These are phyloP conservation scores for Zaprionus taronus DNA, from an alignment of 1,140 invertebrate species.

Conservation along the genomic window DNA sequence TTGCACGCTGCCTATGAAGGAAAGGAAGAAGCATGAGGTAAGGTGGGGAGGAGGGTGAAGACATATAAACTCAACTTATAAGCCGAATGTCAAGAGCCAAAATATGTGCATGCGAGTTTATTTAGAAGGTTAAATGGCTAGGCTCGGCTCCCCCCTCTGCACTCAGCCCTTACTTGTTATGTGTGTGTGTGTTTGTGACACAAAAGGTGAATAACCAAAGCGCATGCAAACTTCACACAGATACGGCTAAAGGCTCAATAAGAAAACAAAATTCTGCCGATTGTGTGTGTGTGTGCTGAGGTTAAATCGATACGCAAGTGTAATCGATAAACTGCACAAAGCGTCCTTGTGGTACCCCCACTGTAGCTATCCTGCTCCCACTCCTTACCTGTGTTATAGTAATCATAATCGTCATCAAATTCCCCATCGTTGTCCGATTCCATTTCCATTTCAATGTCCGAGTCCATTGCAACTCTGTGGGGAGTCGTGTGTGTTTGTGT, in stretches of 20 bases:
- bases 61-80: conserved; percentile 39
- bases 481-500: conserved; percentile 10
- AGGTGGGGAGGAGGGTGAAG: not conserved
- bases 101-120: conserved; percentile 31
- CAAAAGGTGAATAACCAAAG: conserved; percentile 79
- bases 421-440: conserved; percentile 75
- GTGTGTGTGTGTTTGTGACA: conserved; percentile 19
- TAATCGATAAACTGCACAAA: conserved; percentile 59
- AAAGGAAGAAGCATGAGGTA: not conserved
- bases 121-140: conserved; percentile 69
- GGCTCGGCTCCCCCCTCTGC: conserved; percentile 13
- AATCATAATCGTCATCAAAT: conserved; percentile 74
- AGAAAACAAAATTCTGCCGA: conserved; percentile 25
- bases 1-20: conserved; percentile 16
- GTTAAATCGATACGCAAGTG: conserved; percentile 66
- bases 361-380: conserved; percentile 3
- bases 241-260: conserved; percentile 26
- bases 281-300: conserved; percentile 35
- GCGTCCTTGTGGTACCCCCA: conserved; percentile 27
- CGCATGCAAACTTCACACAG: conserved; percentile 40
- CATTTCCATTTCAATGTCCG: conserved; percentile 76
- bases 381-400: conserved; percentile 71
- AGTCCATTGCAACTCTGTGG: conserved; percentile 64
- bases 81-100: conserved; percentile 77
- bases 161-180: not conserved